Conservation (phyloP, 2,888 invertebrate species). For the Halictus ligatus region DNA sequence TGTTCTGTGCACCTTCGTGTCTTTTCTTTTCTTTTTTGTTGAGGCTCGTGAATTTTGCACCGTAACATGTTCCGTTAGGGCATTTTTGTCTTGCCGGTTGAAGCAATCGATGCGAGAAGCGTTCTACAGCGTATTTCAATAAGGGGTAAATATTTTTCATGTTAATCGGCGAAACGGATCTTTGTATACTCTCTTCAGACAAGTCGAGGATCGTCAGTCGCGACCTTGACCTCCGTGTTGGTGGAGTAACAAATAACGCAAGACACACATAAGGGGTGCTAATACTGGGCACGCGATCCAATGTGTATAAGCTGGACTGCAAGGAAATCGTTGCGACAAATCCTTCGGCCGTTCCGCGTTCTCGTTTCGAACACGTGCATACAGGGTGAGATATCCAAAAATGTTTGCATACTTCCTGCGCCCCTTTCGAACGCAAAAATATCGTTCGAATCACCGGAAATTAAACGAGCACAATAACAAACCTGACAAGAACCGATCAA, state of each 20-base stretch:
- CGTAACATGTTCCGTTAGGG: background rate
- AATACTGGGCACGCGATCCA: conserved; percentile 77
- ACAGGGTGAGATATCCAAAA: conserved; percentile 2
- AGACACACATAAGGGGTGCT: conserved; percentile 70
- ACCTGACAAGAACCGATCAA: too few species aligned
- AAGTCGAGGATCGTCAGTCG: conserved; percentile 39
- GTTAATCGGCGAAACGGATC: conserved; percentile 17
- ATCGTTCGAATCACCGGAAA: background rate
- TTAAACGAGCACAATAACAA: background rate
- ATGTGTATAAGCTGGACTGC: conserved; percentile 60
- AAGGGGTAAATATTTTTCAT: background rate
- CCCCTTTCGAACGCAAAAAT: background rate
- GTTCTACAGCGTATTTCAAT: background rate
- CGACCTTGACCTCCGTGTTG: conserved; percentile 76
- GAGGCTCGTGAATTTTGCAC: background rate
- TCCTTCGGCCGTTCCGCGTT: conserved; percentile 61
- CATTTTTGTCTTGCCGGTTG: background rate
- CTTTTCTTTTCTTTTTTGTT: background rate
- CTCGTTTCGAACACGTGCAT: conserved; percentile 19
- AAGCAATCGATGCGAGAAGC: background rate
- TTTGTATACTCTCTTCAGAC: conserved; percentile 22
- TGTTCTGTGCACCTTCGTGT: background rate
- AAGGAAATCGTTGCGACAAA: conserved; percentile 69
- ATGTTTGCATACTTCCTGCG: background rate
- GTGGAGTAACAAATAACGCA: conserved; percentile 60